These are phyloP conservation scores for Phalloptychus januarius DNA, from an alignment of 2,797 vertebrate species.

Conservation along the genomic window DNA sequence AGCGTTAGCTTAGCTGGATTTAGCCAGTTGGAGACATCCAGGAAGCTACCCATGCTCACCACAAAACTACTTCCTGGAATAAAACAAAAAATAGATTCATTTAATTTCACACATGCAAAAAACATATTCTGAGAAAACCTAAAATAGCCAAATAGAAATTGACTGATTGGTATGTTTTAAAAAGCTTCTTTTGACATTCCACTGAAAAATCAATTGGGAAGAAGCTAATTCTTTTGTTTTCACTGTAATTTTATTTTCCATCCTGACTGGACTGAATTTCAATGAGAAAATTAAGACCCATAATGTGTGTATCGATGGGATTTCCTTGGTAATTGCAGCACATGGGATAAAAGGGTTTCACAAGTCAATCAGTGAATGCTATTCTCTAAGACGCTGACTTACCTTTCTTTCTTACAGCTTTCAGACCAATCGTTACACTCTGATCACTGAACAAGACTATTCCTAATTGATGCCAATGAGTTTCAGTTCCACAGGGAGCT, in stretches of 20 bases:
- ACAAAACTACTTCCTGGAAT: constrained; percentile 95
- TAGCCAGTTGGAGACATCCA: constrained; percentile 97
- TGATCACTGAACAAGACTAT: constrained; percentile 77
- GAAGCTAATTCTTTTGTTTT: constrained; percentile 54
- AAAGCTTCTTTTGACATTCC: constrained; percentile 4
- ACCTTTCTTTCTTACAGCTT: constrained; percentile 69
- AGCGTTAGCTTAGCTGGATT: constrained; percentile 95
- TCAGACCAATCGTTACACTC: constrained; percentile 73
- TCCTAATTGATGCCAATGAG: constrained; percentile 78
- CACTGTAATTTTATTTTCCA: constrained; percentile 60
- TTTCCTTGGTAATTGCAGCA: constrained; percentile 69
- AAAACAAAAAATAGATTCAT: not conserved
- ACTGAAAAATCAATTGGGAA: constrained; percentile 52
- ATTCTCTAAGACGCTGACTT: constrained; percentile 60
- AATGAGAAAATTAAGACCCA: constrained; percentile 72
- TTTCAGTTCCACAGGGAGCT: constrained; percentile 62
- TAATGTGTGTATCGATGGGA: constrained; percentile 70
- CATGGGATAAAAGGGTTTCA: constrained; percentile 68
- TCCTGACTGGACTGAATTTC: constrained; percentile 65
- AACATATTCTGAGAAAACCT: not conserved
- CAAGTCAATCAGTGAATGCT: constrained; percentile 66
- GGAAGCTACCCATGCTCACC: constrained; percentile 93
- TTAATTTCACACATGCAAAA: not conserved
- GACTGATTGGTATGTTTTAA: constrained; percentile 25
- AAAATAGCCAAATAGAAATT: not conserved